A percentile compares a stretch with the other conserved stretches of the same genome.
These are phyloP conservation scores for Puffinus mauretanicus DNA, from an alignment of 2,113 vertebrate genomes.

Conservation along the genomic window DNA sequence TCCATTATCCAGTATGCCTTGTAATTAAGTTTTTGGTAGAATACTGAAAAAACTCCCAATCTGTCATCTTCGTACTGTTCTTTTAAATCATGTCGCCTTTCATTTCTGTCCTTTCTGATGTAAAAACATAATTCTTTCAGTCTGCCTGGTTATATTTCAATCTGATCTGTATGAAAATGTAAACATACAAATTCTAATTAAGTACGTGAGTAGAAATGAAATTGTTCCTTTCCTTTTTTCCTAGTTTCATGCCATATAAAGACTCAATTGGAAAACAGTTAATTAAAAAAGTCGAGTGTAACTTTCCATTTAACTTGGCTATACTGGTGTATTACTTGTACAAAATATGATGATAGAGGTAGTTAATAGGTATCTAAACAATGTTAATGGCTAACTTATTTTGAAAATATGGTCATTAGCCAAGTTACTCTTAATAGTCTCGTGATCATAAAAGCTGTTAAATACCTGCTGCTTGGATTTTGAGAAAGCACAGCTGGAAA, in stretches of 20 bases:
- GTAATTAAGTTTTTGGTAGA: conserved; percentile 5
- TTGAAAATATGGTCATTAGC: conserved; percentile 7
- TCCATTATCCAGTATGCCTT: neutral
- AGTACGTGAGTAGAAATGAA: neutral
- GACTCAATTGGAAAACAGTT: neutral
- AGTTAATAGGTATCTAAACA: conserved; percentile 39
- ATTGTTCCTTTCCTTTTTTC: neutral
- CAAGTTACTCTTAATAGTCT: neutral
- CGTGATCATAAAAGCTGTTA: neutral
- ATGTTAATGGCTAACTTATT: conserved; percentile 48
- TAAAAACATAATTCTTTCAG: neutral
- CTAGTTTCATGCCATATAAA: neutral
- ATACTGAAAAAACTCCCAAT: neutral
- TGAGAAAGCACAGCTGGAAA: neutral
- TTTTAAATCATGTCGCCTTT: neutral
- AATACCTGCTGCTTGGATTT: neutral
- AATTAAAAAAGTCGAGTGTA: neutral
- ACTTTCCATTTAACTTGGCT: neutral
- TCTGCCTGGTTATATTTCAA: neutral
- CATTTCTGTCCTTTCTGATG: neutral
- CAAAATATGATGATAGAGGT: neutral
- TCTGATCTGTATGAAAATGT: neutral
- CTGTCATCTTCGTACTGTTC: neutral
- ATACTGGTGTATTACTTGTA: neutral
- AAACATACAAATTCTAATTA: neutral